Evolutionary conservation across 2,888 invertebrate genomes (phyloP).

Genomic region (Nymphalis urticae): DNA sequence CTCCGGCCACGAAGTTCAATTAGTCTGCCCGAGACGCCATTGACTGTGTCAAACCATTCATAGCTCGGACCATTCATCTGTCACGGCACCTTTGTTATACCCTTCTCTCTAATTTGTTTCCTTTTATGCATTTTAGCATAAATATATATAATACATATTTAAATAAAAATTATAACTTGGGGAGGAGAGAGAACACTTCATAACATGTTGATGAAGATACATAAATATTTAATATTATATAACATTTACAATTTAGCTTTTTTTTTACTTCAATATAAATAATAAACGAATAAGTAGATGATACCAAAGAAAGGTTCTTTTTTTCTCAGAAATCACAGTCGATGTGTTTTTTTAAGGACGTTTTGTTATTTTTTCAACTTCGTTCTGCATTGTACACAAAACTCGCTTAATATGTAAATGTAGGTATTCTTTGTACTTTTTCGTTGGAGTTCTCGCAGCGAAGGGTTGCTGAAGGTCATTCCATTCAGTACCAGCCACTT

Average conservation of each 20-base stretch:
- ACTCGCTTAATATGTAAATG: slow-evolving; percentile 18
- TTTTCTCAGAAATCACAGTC: not conserved
- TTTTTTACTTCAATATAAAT: too few species aligned
- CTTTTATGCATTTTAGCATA: slow-evolving; percentile 17
- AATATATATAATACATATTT: too few species aligned
- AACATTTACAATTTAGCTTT: too few species aligned
- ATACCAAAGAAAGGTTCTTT: not conserved
- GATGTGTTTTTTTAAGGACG: not conserved
- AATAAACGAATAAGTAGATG: too few species aligned
- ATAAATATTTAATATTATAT: too few species aligned
- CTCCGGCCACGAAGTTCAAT: slow-evolving; percentile 56
- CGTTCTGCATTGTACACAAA: slow-evolving; percentile 5
- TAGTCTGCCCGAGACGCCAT: slow-evolving; percentile 54
- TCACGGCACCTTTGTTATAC: slow-evolving; percentile 40
- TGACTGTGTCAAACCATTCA: slow-evolving; percentile 59
- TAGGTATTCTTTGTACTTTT: slow-evolving; percentile 32
- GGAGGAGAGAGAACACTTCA: too few species aligned
- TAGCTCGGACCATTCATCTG: slow-evolving; percentile 43
- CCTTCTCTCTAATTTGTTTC: slow-evolving; percentile 14
- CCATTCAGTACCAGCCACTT: slow-evolving; percentile 27
- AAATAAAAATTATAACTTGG: too few species aligned
- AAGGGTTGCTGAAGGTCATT: slow-evolving; percentile 39
- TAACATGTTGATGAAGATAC: too few species aligned
- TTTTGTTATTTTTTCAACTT: slow-evolving; percentile 4
- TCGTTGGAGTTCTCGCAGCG: slow-evolving; percentile 27